phyloP scores from a whole-genome alignment of 2,113 vertebrate species.

The Megaceryle maxima region DNA sequence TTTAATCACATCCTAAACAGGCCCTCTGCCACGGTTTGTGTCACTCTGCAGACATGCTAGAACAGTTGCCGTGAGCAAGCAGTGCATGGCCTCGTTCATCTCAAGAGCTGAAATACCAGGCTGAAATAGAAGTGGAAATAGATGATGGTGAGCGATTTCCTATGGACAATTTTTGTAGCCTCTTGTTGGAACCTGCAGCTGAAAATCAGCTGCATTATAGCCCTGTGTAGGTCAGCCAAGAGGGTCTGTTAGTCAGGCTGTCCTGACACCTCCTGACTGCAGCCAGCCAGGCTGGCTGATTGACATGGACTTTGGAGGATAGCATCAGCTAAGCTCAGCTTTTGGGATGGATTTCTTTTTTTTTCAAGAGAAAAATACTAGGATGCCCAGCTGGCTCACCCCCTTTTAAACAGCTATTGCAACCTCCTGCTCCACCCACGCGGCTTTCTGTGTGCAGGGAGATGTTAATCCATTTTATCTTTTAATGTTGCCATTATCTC shows the following conservation, averaged over 20 bases:
- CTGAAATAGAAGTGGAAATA: not conserved
- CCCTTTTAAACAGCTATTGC: conserved; percentile 29
- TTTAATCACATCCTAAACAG: conserved; percentile 49
- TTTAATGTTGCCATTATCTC: conserved; percentile 62
- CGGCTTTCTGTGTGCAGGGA: not conserved
- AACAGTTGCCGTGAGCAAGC: not conserved
- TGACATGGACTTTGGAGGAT: not conserved
- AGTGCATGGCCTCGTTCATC: not conserved
- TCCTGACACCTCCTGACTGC: not conserved
- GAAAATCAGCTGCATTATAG: not conserved
- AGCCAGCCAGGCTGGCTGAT: not conserved
- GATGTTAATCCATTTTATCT: conserved; percentile 62
- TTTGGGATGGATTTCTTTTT: not conserved
- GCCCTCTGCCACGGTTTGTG: not conserved
- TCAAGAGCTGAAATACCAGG: not conserved
- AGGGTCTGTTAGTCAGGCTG: not conserved
- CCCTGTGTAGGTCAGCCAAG: not conserved
- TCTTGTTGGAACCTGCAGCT: not conserved
- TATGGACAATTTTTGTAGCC: not conserved
- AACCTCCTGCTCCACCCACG: conserved; percentile 24
- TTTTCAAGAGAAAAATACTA: not conserved
- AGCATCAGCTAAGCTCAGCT: not conserved
- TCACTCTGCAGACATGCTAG: not conserved
- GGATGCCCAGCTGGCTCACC: conserved; percentile 5
- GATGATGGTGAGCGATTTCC: not conserved